Base-by-base conservation (phyloP, 2,888 invertebrate species). In the Ophion ventricosus region DNA sequence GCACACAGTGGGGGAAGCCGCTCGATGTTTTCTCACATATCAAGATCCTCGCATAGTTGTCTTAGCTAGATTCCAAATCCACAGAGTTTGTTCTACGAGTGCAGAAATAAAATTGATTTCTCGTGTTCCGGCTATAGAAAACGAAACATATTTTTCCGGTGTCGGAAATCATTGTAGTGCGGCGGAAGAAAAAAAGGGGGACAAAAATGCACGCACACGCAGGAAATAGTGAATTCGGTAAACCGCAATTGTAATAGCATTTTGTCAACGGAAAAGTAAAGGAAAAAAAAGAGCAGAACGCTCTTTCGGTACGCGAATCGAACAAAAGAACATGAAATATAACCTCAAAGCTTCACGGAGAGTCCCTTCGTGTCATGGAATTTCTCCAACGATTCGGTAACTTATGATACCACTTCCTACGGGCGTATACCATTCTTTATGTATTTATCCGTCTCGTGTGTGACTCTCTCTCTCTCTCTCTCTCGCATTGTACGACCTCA, bases 301-400 rank as follows among this genome's bases (percentile, higher is more conserved):
- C 92, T 90, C 91, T 90, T 11, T n/a, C n/a, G 29, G 29, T 64
- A 91, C 91, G 17, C 49, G 87, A 90, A 93, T 93, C 93, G 93
- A 93, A 93, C 93, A 93, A 93, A 92, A 92, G 93, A n/a, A 59
- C 43, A 91, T 93, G 93, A 93, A 92, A 91, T 93, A 93, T 92
- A 89, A 88, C 89, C 89, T 88, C 87, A 57, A 66, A 67, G 86
- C 87, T 86, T 85, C 88, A 83, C 88, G 88, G 86, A 90, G 90
- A 89, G 88, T 43, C 73, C 59, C 73, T 74, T 56, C 78, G 61
- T 69, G 63, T 70, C 59, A 73, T 66, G 57, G 73, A 80, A 79
- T 83, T 79, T 90, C 89, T 88, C 84, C 89, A 84, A 85, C 87
- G 85, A 87, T 89, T 87, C 89, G 88, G 90, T 93, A 92, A 93